A percentile compares a stretch with the other conserved stretches of the same genome.
phyloP scores from a whole-genome alignment of 2,888 invertebrate species.

The Congeria kusceri region DNA sequence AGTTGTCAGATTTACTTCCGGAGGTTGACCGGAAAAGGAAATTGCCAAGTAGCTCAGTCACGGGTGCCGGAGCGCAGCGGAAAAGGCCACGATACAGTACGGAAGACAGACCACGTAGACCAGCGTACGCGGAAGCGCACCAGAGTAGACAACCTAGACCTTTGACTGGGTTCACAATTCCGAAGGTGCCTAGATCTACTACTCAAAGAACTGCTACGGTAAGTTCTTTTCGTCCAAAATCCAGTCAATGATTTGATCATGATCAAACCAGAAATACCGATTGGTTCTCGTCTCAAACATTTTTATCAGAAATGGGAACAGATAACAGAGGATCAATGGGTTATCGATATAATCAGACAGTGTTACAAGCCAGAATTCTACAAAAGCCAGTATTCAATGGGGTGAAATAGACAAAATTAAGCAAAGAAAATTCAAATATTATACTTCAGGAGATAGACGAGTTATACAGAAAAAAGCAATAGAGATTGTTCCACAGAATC shows the following conservation, averaged over 20 bases:
- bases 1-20: constrained; percentile 3
- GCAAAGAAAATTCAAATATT: constrained; percentile 16
- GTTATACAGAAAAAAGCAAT: constrained; percentile 38
- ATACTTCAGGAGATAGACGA: constrained; percentile 43
- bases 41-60: neutral
- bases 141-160: no score
- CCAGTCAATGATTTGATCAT: constrained; percentile 18
- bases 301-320: constrained; percentile 23
- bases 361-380: constrained; percentile 30
- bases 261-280: constrained; percentile 46
- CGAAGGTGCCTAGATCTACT: constrained; percentile 3
- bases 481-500: constrained; percentile 22
- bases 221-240: constrained; percentile 31
- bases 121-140: no score
- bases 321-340: constrained; percentile 47
- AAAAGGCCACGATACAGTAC: neutral
- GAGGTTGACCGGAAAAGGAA: constrained; percentile 4
- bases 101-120: no score
- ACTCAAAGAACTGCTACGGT: constrained; percentile 8
- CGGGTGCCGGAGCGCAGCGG: neutral
- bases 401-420: constrained; percentile 17
- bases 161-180: neutral
- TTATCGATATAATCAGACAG: constrained; percentile 15
- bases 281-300: constrained; percentile 33
- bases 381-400: constrained; percentile 32